Evolutionary conservation across 2,113 vertebrate genomes (phyloP).

Genomic region (Nerophis lumbriciformis): DNA sequence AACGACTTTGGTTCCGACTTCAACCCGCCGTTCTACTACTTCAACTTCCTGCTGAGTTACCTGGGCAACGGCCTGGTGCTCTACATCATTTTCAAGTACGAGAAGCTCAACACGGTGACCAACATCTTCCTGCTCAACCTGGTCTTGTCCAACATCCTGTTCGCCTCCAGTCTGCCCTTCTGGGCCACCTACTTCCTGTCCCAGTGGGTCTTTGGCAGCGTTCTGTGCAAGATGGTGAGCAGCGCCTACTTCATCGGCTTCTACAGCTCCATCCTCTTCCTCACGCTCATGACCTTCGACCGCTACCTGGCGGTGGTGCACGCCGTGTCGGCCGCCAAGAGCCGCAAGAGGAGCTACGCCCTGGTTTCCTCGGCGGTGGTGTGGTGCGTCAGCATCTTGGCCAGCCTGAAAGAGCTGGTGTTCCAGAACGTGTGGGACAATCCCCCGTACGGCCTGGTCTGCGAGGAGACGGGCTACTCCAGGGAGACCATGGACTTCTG

Average conservation of each 20-base stretch:
- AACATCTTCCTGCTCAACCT: slow-evolving; percentile 76
- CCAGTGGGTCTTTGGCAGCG: slow-evolving; percentile 69
- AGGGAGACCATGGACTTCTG: slow-evolving; percentile 34
- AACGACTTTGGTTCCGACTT: slow-evolving; percentile 51
- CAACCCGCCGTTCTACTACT: slow-evolving; percentile 64
- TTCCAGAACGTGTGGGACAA: slow-evolving; percentile 30
- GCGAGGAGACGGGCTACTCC: slow-evolving; percentile 42
- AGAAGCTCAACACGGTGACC: slow-evolving; percentile 68
- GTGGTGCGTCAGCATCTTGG: slow-evolving; percentile 66
- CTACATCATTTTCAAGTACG: slow-evolving; percentile 67
- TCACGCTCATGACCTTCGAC: slow-evolving; percentile 76
- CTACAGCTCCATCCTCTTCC: slow-evolving; percentile 77
- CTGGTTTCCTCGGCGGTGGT: slow-evolving; percentile 32
- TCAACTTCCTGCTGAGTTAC: slow-evolving; percentile 68
- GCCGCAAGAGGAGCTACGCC: slow-evolving; percentile 54
- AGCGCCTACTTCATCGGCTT: slow-evolving; percentile 69
- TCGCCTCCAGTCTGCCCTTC: slow-evolving; percentile 71
- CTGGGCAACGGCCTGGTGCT: slow-evolving; percentile 72
- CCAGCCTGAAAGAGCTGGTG: slow-evolving; percentile 69
- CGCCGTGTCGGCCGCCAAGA: slow-evolving; percentile 57
- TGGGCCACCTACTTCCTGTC: slow-evolving; percentile 60
- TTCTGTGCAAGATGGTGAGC: slow-evolving; percentile 69
- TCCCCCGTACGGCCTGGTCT: background rate
- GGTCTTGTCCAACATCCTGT: slow-evolving; percentile 72
- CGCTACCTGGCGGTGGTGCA: slow-evolving; percentile 76